Base-by-base conservation (phyloP, 92 coral and sea anemone genomes). In the Bergia sp. region DNA sequence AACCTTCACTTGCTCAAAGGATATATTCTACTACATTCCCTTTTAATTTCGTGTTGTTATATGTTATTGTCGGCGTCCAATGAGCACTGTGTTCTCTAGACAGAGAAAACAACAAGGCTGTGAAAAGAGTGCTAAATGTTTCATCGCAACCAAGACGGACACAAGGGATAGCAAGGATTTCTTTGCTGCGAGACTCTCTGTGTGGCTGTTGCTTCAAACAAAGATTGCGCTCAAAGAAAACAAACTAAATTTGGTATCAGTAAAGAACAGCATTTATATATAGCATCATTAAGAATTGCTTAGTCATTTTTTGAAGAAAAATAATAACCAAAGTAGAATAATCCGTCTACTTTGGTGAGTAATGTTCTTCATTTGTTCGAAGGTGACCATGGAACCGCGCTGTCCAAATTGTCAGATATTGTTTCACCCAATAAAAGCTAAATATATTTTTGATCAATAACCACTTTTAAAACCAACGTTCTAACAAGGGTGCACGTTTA, bases 61-160 rank as follows among this genome's bases (percentile, higher is more conserved):
- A 38, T 38, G 43, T 37, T 37, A 10, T 2, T 36, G 43, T 73
- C 7, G 77, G 12, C 43, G 16, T 11, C 36, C 77, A 73, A 43
- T 29, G 42, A 20, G 5, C 77, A 36, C 40, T 73, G 77, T 37
- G 40, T 69, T n/a, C 37, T 73, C 43, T 13, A 73, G 29, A 21
- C 29, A 73, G 77, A 80, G 29, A 55, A 53, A 55, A 80, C 82
- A 78, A 39, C 13, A 29, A 37, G 13, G 85, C 43, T 29, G 85
- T 37, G 85, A 80, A 80, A 53, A 80, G 72, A 80, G 29, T 37
- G 37, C 16, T 80, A 80, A 57, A 37, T 13, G 43, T 80, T 53
- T 80, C 85, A 57, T 80, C 85, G 49, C 72, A 29, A n/a, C 15
- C 37, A 49, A 49, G 21, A 21, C 15, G 43, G 47, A 45, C 82